Evolutionary conservation across 2,113 vertebrate genomes (phyloP).

Genomic region (Oenanthe melanoleuca): DNA sequence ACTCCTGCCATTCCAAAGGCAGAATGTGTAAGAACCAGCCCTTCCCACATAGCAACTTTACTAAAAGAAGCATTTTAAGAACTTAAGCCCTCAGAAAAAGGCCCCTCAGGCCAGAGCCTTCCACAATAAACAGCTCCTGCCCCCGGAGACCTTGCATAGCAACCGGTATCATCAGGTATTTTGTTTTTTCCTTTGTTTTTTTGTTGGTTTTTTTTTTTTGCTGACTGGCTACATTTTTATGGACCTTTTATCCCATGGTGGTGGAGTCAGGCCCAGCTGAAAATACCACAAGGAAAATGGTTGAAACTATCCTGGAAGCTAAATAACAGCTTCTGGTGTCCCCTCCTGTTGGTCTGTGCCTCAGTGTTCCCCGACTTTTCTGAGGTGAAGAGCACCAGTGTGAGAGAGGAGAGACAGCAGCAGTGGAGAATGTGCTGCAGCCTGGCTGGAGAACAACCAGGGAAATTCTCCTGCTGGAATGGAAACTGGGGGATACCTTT

Average conservation of each 20-base stretch:
- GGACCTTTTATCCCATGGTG: background rate
- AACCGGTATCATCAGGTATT: background rate
- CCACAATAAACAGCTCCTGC: background rate
- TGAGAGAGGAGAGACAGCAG: background rate
- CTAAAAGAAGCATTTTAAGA: conserved; percentile 2
- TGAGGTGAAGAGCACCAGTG: conserved; percentile 12
- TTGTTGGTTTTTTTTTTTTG: background rate
- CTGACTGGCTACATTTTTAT: conserved; percentile 49
- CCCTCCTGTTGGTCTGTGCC: background rate
- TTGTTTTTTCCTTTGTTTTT: background rate
- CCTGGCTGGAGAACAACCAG: background rate
- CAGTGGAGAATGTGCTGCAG: background rate
- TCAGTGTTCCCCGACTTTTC: background rate
- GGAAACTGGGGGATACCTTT: background rate
- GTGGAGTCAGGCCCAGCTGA: background rate
- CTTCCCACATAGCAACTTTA: background rate
- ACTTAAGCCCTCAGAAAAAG: conserved; percentile 54
- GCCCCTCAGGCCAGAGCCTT: conserved; percentile 23
- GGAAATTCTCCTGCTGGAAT: background rate
- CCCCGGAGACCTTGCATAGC: conserved; percentile 54
- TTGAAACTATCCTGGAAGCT: conserved; percentile 1
- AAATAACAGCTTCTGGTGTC: background rate
- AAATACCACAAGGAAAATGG: background rate
- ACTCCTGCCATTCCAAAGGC: background rate
- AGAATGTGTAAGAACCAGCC: background rate